Percentiles rank a stretch among this genome's conserved stretches.
Evolutionary conservation across 1,140 invertebrate species (phyloP).

Genomic region (Ips typographus): DNA sequence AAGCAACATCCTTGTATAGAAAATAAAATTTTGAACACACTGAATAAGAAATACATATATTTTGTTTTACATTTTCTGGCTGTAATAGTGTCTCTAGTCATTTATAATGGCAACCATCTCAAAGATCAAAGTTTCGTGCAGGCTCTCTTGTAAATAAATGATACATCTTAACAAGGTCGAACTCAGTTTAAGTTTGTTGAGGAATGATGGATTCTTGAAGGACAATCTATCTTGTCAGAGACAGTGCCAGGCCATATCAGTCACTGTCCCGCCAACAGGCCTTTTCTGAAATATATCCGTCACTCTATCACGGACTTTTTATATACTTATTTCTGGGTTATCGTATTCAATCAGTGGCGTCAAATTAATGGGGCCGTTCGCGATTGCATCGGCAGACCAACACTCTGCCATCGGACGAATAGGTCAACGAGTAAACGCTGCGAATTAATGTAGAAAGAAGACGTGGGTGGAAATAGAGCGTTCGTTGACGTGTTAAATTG

Average conservation of each 20-base stretch:
- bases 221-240: conserved; percentile 35
- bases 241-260: conserved; percentile 33
- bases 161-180: conserved; percentile 31
- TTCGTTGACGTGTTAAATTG: no score
- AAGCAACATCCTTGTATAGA: no score
- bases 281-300: conserved; percentile 35
- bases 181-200: conserved; percentile 33
- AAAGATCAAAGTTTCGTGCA: neutral
- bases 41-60: no score
- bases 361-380: neutral
- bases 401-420: no score
- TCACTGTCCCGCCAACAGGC: conserved; percentile 26
- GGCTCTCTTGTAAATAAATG: conserved; percentile 27
- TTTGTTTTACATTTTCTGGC: no score
- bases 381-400: no score
- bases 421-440: no score
- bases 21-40: no score
- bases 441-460: no score
- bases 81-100: no score
- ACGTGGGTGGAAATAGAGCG: no score
- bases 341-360: conserved; percentile 15
- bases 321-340: conserved; percentile 19
- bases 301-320: conserved; percentile 25
- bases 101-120: neutral
- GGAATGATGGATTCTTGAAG: conserved; percentile 36